phyloP scores from a whole-genome alignment of 2,113 vertebrate species.

The Atlantisia rogersi region DNA sequence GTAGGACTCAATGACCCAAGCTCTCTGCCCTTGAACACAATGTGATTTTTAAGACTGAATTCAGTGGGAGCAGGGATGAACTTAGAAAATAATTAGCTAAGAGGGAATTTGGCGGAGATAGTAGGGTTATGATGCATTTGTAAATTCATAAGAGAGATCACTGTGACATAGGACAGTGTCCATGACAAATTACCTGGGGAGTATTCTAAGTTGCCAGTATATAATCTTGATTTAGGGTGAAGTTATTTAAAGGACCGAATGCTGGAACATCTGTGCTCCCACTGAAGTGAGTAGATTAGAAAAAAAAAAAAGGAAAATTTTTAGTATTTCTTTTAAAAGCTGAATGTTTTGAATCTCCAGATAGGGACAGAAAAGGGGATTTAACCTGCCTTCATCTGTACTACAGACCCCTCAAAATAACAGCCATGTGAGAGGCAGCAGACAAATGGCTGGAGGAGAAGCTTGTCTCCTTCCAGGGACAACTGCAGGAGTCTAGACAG shows the following conservation, averaged over 20 bases:
- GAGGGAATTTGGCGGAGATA: slow-evolving; percentile 22
- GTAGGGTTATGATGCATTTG: not conserved
- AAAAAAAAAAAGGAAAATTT: too few species aligned
- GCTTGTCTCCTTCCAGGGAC: not conserved
- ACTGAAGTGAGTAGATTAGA: not conserved
- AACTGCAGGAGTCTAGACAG: not conserved
- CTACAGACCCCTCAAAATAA: not conserved
- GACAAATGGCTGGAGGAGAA: not conserved
- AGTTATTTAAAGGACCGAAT: not conserved
- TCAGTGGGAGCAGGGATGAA: not conserved
- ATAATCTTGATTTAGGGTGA: not conserved
- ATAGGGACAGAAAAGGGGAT: not conserved
- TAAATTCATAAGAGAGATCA: not conserved
- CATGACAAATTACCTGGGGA: slow-evolving; percentile 26
- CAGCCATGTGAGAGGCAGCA: not conserved
- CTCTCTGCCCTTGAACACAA: not conserved
- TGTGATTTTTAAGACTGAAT: not conserved
- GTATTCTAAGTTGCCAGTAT: not conserved
- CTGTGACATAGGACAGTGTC: not conserved
- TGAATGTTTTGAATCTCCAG: not conserved
- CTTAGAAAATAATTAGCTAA: slow-evolving; percentile 19
- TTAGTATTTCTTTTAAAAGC: not conserved
- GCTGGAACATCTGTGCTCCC: not conserved
- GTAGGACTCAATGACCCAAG: not conserved
- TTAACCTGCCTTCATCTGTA: not conserved